Conservation (phyloP, 2,888 invertebrate genomes). For the Blastobasis adustella region DNA sequence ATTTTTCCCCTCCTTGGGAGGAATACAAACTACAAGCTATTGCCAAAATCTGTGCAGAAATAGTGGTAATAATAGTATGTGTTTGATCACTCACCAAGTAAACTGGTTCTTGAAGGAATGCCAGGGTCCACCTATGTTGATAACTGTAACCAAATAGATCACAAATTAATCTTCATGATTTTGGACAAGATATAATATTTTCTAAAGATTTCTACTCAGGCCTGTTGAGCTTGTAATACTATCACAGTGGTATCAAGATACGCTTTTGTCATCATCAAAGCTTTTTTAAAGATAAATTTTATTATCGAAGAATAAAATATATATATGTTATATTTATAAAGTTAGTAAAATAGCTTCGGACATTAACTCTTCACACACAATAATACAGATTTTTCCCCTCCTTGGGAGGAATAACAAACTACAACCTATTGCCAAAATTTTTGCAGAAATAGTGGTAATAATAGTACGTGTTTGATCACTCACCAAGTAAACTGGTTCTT, state of each 20-base stretch:
- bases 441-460: too few species aligned
- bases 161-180: background rate
- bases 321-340: too few species aligned
- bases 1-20: background rate
- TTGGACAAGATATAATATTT: background rate
- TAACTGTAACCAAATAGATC: background rate
- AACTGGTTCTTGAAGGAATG: background rate
- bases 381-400: background rate
- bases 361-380: background rate
- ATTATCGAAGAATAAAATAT: too few species aligned
- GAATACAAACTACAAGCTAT: background rate
- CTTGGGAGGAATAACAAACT: background rate
- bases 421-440: too few species aligned
- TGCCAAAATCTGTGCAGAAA: too few species aligned
- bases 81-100: background rate
- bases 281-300: too few species aligned
- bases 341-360: background rate
- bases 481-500: background rate
- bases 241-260: too few species aligned
- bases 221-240: too few species aligned
- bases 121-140: background rate
- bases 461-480: background rate
- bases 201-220: constrained; percentile 7
- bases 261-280: too few species aligned
- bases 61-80: background rate